Conservation (phyloP, 30 jellyfish, hydroid and myxozoan species). For the Clytia hemisphaerica region DNA sequence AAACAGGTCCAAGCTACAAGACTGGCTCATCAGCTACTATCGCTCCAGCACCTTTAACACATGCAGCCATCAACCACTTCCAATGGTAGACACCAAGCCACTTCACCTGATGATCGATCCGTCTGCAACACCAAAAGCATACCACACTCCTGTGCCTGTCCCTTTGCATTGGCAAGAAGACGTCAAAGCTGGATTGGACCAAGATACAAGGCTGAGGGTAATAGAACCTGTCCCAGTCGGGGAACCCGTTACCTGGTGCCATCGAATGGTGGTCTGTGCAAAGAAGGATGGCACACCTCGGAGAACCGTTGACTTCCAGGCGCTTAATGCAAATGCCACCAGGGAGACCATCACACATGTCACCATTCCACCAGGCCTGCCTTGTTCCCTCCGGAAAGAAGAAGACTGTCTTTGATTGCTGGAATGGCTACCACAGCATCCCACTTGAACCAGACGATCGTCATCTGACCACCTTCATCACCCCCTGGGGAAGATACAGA, state of each 20-base stretch:
- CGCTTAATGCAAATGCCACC: conserved; percentile 9
- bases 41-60: conserved; percentile 13
- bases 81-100: conserved; percentile 19
- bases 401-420: too few relatives aligned
- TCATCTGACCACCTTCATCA: too few relatives aligned
- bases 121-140: conserved; percentile 21
- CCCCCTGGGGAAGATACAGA: too few relatives aligned
- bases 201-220: conserved; percentile 27
- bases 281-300: conserved; percentile 30
- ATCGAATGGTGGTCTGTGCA: conserved; percentile 30
- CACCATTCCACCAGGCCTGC: too few relatives aligned
- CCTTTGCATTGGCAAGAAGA: conserved; percentile 35
- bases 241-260: conserved; percentile 39
- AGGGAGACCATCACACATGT: too few relatives aligned
- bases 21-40: conserved; percentile 19
- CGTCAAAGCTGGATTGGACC: conserved; percentile 50
- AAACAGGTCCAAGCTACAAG: background rate
- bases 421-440: too few relatives aligned
- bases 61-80: background rate
- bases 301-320: conserved; percentile 42
- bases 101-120: conserved; percentile 21
- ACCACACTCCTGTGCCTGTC: conserved; percentile 34
- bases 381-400: too few relatives aligned
- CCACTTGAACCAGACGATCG: too few relatives aligned
- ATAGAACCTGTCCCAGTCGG: conserved; percentile 40